phyloP scores from a whole-genome alignment of 2,797 vertebrate species.

The Poecilia gillii region DNA sequence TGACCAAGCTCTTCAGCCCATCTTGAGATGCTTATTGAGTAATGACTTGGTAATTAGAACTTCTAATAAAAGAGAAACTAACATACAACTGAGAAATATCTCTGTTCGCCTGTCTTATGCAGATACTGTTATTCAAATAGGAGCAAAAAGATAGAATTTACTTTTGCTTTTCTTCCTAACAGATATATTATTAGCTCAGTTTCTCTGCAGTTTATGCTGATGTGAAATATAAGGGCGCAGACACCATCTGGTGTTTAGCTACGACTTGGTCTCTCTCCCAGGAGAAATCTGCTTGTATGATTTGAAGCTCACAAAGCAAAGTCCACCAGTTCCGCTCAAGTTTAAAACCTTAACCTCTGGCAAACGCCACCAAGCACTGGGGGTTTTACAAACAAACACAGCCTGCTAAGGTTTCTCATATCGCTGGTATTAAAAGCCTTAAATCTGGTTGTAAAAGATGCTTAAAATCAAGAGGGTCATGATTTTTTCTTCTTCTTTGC shows the following conservation, averaged over 20 bases:
- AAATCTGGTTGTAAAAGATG: neutral
- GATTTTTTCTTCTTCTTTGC: conserved; percentile 1
- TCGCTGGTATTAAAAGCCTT: neutral
- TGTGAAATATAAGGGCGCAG: conserved; percentile 52
- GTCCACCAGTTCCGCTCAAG: neutral
- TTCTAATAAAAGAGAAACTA: neutral
- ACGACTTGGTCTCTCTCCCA: conserved; percentile 43
- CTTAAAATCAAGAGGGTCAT: conserved; percentile 3
- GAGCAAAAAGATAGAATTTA: conserved; percentile 28
- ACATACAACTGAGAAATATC: conserved; percentile 14
- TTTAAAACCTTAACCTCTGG: neutral
- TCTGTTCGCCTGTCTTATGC: conserved; percentile 36
- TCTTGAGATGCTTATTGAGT: neutral
- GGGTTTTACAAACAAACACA: neutral
- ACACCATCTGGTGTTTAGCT: conserved; percentile 39
- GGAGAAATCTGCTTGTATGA: conserved; percentile 26
- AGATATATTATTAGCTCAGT: conserved; percentile 61
- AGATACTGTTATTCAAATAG: conserved; percentile 55
- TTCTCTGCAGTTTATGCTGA: conserved; percentile 65
- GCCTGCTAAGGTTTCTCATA: neutral
- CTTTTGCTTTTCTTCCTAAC: conserved; percentile 18
- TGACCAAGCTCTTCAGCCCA: neutral
- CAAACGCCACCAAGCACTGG: neutral
- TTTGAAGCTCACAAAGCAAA: conserved; percentile 15
- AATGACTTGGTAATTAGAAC: neutral